Percentiles rank a stretch among this genome's conserved stretches.
These are phyloP conservation scores for Oryzias woworae DNA, from an alignment of 2,113 vertebrate genomes.

Conservation along the genomic window DNA sequence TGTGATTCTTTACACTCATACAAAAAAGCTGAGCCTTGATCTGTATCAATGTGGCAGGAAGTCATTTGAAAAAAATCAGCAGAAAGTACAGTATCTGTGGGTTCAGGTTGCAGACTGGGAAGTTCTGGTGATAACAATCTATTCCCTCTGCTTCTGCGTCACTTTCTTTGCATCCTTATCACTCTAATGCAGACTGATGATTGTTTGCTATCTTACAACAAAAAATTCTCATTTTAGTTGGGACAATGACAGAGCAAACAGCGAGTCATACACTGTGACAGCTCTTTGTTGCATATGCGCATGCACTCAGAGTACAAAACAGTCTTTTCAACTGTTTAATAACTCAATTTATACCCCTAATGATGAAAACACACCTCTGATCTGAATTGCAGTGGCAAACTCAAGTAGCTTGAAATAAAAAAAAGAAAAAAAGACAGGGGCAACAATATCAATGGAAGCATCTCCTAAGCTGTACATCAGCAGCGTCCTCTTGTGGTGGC, in stretches of 20 bases:
- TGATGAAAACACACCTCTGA: conserved; percentile 64
- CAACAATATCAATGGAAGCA: conserved; percentile 10
- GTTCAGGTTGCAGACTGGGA: conserved; percentile 57
- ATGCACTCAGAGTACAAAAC: conserved; percentile 46
- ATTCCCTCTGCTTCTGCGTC: conserved; percentile 55
- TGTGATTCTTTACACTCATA: conserved; percentile 42
- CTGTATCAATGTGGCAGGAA: conserved; percentile 67
- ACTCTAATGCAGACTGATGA: conserved; percentile 67
- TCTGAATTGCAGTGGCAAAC: conserved; percentile 52
- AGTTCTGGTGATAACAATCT: conserved; percentile 67
- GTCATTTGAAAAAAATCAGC: conserved; percentile 58
- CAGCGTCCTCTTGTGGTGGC: conserved; percentile 70
- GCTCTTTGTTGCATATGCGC: conserved; percentile 32
- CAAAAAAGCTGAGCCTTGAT: conserved; percentile 51
- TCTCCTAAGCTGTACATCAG: conserved; percentile 47
- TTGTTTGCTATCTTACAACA: conserved; percentile 68
- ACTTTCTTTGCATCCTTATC: conserved; percentile 67
- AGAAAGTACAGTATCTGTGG: conserved; percentile 67
- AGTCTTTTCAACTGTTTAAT: conserved; percentile 63
- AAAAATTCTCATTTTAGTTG: conserved; percentile 68
- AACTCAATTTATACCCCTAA: conserved; percentile 56
- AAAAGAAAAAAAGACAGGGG: conserved; percentile 4
- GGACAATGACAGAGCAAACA: conserved; percentile 68
- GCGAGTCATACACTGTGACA: conserved; percentile 44
- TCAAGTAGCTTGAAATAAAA: conserved; percentile 38